Conservation (phyloP, 1,140 invertebrate genomes). For the Trinorchestia longiramus region DNA sequence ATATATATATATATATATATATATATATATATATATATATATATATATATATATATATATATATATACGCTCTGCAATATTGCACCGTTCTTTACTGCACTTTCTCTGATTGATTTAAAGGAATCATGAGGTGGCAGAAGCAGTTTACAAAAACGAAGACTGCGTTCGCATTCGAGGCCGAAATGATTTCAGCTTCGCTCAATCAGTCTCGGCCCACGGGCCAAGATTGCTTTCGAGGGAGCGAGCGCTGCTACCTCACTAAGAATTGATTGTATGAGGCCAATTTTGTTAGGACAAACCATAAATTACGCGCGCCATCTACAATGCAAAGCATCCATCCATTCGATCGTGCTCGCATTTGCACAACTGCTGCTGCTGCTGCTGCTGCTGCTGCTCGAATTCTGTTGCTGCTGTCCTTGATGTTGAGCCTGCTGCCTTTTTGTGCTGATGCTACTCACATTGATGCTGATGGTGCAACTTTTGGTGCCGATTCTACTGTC, state of each 20-base stretch:
- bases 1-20: too few species aligned
- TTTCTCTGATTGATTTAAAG: background rate
- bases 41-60: too few species aligned
- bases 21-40: too few species aligned
- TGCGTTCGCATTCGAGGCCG: conserved; percentile 27
- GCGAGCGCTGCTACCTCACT: conserved; percentile 24
- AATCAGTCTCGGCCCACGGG: conserved; percentile 47
- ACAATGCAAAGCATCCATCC: conserved; percentile 46
- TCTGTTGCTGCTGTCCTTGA: background rate
- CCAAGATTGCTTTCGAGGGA: conserved; percentile 40
- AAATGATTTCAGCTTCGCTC: conserved; percentile 44
- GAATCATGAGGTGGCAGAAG: background rate
- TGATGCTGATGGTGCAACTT: background rate
- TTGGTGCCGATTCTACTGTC: background rate
- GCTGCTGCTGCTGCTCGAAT: too few species aligned
- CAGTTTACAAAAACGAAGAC: conserved; percentile 9
- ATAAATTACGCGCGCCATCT: conserved; percentile 40
- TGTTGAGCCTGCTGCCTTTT: background rate
- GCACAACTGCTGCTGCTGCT: background rate
- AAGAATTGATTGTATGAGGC: conserved; percentile 53
- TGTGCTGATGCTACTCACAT: background rate
- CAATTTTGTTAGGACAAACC: conserved; percentile 55
- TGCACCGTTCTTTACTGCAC: background rate
- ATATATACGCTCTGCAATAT: background rate
- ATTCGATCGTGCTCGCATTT: background rate